Conservation (phyloP, 2,113 vertebrate species). For the Tenebrosternarchus preto region DNA sequence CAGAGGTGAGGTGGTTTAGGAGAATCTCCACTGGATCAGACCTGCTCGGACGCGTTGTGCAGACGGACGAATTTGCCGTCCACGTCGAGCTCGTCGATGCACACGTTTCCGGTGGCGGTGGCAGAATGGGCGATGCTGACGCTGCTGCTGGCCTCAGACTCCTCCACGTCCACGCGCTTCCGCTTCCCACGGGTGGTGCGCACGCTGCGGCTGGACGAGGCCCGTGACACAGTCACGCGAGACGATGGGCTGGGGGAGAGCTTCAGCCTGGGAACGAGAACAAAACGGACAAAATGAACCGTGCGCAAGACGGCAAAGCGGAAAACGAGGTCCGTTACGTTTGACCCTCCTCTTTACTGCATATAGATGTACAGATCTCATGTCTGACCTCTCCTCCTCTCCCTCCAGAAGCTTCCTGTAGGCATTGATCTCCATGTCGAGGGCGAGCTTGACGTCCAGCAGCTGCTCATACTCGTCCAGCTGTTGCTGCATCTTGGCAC, state of each 20-base stretch:
- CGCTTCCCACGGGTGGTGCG: slow-evolving; percentile 81
- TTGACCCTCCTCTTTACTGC: no score
- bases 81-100: slow-evolving; percentile 84
- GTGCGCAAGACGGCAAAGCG: no score
- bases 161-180: slow-evolving; percentile 84
- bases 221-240: slow-evolving; percentile 82
- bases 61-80: slow-evolving; percentile 90
- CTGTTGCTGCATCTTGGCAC: slow-evolving; percentile 82
- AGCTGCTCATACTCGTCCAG: slow-evolving; percentile 85
- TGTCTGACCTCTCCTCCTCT: slow-evolving; percentile 85
- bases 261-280: slow-evolving; percentile 76
- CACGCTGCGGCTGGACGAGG: slow-evolving; percentile 83
- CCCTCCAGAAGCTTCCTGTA: slow-evolving; percentile 90
- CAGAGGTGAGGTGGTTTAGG: background rate
- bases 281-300: no score
- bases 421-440: slow-evolving; percentile 92
- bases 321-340: no score
- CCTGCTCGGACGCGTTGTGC: slow-evolving; percentile 84
- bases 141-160: slow-evolving; percentile 86
- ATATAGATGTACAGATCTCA: no score
- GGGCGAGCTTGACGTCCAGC: slow-evolving; percentile 87
- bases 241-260: slow-evolving; percentile 84
- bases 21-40: slow-evolving; percentile 52
- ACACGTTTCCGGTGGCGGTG: slow-evolving; percentile 83
- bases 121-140: slow-evolving; percentile 86